These are phyloP conservation scores for Dioctria linearis DNA, from an alignment of 2,888 invertebrate species.

Conservation along the genomic window DNA sequence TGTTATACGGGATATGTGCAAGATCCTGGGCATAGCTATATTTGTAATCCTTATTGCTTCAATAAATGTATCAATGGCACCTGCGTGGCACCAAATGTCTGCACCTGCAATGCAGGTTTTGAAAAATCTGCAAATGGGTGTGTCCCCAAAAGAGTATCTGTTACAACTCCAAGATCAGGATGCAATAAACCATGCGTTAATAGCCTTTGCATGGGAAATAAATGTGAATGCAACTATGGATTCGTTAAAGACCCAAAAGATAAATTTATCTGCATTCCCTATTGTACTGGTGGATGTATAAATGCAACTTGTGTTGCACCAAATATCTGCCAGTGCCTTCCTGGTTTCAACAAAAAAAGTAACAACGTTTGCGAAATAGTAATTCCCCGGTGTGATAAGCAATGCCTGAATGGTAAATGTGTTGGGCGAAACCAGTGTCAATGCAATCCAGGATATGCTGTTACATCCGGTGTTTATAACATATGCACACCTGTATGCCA, in stretches of 20 bases:
- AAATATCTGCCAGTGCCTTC: slow-evolving; percentile 74
- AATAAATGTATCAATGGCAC: slow-evolving; percentile 61
- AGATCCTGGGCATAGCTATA: slow-evolving; percentile 58
- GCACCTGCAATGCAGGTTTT: slow-evolving; percentile 70
- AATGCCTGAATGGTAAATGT: slow-evolving; percentile 63
- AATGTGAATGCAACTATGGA: slow-evolving; percentile 72
- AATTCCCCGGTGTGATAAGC: slow-evolving; percentile 60
- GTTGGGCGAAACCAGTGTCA: slow-evolving; percentile 68
- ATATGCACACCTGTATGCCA: slow-evolving; percentile 60
- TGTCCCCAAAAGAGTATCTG: background rate
- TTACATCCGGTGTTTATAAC: slow-evolving; percentile 61
- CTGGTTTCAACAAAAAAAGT: slow-evolving; percentile 69
- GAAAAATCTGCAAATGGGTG: slow-evolving; percentile 41
- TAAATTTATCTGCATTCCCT: slow-evolving; percentile 66
- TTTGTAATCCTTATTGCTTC: slow-evolving; percentile 62
- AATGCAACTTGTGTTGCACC: slow-evolving; percentile 76
- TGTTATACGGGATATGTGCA: slow-evolving; percentile 62
- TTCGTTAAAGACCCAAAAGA: slow-evolving; percentile 60
- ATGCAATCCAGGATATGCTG: slow-evolving; percentile 71
- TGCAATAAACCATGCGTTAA: background rate
- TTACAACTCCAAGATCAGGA: background rate
- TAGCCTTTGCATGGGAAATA: slow-evolving; percentile 34
- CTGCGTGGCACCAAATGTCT: slow-evolving; percentile 66
- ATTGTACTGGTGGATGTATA: slow-evolving; percentile 71
- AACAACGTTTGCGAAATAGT: background rate